phyloP scores from a whole-genome alignment of 1,140 invertebrate genomes.

The Uloborus diversus region DNA sequence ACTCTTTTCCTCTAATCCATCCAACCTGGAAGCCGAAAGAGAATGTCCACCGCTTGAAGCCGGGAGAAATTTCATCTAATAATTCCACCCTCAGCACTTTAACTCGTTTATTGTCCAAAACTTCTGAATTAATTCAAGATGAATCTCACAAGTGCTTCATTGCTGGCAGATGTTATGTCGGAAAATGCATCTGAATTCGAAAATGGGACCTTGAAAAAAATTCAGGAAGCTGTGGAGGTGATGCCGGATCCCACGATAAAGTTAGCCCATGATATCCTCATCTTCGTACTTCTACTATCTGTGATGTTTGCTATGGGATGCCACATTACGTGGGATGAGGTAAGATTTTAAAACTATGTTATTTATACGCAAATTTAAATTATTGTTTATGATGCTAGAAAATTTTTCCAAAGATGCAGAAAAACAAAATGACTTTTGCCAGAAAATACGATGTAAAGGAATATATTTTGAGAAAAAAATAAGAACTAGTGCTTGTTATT shows the following conservation, averaged over 20 bases:
- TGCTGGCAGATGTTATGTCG: slow-evolving; percentile 5
- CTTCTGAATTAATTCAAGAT: slow-evolving; percentile 1
- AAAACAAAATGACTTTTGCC: no score
- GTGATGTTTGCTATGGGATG: slow-evolving; percentile 63
- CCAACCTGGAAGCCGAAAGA: not conserved
- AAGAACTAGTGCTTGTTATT: no score
- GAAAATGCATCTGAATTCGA: slow-evolving; percentile 1
- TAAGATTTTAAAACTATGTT: no score
- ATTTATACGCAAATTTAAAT: no score
- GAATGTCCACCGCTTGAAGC: slow-evolving; percentile 25
- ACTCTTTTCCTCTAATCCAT: not conserved
- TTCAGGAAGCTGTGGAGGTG: not conserved
- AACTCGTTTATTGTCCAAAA: not conserved
- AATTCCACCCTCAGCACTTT: not conserved
- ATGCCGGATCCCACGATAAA: slow-evolving; percentile 50
- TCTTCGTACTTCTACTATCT: slow-evolving; percentile 57
- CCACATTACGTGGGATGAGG: slow-evolving; percentile 58
- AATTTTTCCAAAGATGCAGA: no score
- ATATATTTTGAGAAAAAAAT: no score
- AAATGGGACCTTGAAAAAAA: not conserved
- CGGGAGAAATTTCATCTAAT: not conserved
- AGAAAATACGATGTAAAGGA: no score
- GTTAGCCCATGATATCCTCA: slow-evolving; percentile 58
- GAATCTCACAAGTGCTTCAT: slow-evolving; percentile 31
- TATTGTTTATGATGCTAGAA: no score